Conservation (phyloP, 2,888 invertebrate species). For the Zhuqinia jingwanae region DNA sequence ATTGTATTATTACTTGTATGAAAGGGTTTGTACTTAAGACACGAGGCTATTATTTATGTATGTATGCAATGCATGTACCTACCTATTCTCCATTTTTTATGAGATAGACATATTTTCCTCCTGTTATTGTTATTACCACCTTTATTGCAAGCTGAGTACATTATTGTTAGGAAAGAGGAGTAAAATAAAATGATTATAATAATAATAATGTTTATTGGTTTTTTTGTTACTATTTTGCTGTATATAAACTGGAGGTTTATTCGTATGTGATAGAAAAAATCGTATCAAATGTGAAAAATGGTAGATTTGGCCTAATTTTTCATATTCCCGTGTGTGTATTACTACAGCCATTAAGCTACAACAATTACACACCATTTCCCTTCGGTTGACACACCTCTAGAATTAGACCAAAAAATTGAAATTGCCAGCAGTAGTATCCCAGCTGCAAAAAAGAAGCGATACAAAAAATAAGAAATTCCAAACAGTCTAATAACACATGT, state of each 20-base stretch:
- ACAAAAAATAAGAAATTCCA: too few relatives aligned
- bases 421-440: background rate
- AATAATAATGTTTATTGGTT: conserved; percentile 4
- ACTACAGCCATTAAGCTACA: too few relatives aligned
- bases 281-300: conserved; percentile 48
- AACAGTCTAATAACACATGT: too few relatives aligned
- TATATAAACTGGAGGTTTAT: conserved; percentile 6
- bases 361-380: background rate
- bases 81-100: too few relatives aligned
- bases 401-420: conserved; percentile 49
- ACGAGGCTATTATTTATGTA: too few relatives aligned
- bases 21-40: background rate
- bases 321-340: conserved; percentile 53
- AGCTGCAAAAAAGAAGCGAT: too few relatives aligned
- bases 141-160: conserved; percentile 42
- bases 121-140: conserved; percentile 19
- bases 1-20: conserved; percentile 47
- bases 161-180: background rate
- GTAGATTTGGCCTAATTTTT: conserved; percentile 58
- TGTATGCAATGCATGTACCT: too few relatives aligned
- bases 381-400: conserved; percentile 62
- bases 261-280: conserved; percentile 30
- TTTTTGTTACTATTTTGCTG: background rate
- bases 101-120: background rate
- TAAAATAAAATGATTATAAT: background rate